Percentiles rank a stretch among this genome's conserved stretches.
Evolutionary conservation across 2,113 vertebrate genomes (phyloP).

Genomic region (Hirundichthys speculiger): DNA sequence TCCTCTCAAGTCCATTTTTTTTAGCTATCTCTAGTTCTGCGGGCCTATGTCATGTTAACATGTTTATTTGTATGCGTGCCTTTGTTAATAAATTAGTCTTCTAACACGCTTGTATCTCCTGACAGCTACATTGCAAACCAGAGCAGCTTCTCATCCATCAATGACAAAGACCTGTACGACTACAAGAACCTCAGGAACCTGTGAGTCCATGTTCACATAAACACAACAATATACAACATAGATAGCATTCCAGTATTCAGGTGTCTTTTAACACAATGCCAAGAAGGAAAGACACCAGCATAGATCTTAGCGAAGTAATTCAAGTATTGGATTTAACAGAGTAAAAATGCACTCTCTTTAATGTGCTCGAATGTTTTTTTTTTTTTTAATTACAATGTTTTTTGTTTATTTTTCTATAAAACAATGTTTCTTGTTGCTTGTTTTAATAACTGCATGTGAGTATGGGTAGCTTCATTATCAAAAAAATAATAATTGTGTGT

Average conservation of each 20-base stretch:
- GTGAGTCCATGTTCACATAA: constrained; percentile 84
- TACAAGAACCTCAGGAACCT: constrained; percentile 94
- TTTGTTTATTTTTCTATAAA: too few relatives aligned
- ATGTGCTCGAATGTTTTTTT: too few relatives aligned
- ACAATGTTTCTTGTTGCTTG: too few relatives aligned
- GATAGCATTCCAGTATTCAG: background rate
- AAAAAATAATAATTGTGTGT: too few relatives aligned
- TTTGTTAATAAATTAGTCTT: constrained; percentile 49
- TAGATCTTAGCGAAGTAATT: too few relatives aligned
- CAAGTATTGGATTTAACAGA: too few relatives aligned
- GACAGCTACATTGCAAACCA: constrained; percentile 96
- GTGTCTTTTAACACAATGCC: too few relatives aligned
- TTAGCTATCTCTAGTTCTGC: constrained; percentile 10
- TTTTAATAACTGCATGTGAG: too few relatives aligned
- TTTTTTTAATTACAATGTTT: too few relatives aligned
- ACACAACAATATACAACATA: background rate
- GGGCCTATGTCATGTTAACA: constrained; percentile 28
- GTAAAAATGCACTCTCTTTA: too few relatives aligned
- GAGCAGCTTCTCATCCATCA: constrained; percentile 90
- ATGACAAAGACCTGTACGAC: constrained; percentile 89
- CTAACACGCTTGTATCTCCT: constrained; percentile 62
- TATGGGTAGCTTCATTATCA: too few relatives aligned
- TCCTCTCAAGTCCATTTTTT: constrained; percentile 4
- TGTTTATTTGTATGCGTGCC: constrained; percentile 29
- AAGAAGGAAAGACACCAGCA: too few relatives aligned